phyloP scores from a whole-genome alignment of 2,113 vertebrate species.

The Phrynosoma platyrhinos region DNA sequence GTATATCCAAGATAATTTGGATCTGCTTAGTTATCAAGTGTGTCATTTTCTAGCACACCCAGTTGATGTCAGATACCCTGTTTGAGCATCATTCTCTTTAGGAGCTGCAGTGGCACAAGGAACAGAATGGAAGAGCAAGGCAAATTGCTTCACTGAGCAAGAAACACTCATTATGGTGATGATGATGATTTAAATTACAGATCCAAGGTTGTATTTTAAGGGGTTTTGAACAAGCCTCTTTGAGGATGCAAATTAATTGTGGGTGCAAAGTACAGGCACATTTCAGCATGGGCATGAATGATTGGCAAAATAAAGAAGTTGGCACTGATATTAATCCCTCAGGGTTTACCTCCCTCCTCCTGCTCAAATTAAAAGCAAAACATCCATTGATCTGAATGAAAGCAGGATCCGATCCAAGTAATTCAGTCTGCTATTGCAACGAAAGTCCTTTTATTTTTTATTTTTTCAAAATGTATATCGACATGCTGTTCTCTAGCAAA shows the following conservation, averaged over 20 bases:
- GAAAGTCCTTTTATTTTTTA: slow-evolving; percentile 30
- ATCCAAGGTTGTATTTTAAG: slow-evolving; percentile 26
- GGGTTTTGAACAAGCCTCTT: not conserved
- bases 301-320: slow-evolving; percentile 34
- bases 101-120: not conserved
- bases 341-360: slow-evolving; percentile 19
- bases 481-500: slow-evolving; percentile 46
- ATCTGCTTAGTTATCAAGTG: slow-evolving; percentile 30
- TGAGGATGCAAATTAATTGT: slow-evolving; percentile 56
- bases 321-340: slow-evolving; percentile 31
- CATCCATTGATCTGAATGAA: not conserved
- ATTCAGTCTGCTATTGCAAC: slow-evolving; percentile 20
- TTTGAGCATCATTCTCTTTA: not conserved
- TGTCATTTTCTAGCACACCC: slow-evolving; percentile 11
- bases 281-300: slow-evolving; percentile 38
- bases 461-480: slow-evolving; percentile 51
- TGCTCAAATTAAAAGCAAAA: slow-evolving; percentile 39
- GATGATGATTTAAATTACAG: slow-evolving; percentile 26
- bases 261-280: rapidly evolving
- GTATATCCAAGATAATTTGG: not conserved
- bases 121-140: slow-evolving; percentile 7
- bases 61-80: not conserved
- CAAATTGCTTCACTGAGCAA: slow-evolving; percentile 30
- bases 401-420: slow-evolving; percentile 33
- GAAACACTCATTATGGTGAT: slow-evolving; percentile 19